phyloP scores from a whole-genome alignment of 2,113 vertebrate species.

The Hyaena hyaena region DNA sequence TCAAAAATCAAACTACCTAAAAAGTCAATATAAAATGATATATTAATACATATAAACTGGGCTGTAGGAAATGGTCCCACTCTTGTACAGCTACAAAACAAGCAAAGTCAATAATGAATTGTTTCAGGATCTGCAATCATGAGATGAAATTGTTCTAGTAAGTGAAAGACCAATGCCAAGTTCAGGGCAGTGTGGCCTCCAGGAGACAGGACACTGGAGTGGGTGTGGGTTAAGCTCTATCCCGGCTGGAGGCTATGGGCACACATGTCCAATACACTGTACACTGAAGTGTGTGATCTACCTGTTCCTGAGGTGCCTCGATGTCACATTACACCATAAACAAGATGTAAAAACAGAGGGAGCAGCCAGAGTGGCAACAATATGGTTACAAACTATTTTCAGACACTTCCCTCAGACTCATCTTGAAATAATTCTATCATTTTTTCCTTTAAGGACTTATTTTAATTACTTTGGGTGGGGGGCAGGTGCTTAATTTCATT shows the following conservation, averaged over 20 bases:
- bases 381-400: not conserved
- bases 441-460: not conserved
- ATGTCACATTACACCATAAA: too few relatives aligned
- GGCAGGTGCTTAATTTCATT: not conserved
- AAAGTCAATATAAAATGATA: not conserved
- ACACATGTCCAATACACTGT: too few relatives aligned
- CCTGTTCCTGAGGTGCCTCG: too few relatives aligned
- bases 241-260: not conserved
- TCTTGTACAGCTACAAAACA: not conserved
- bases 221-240: not conserved
- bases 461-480: not conserved
- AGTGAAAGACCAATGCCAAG: not conserved
- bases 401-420: not conserved
- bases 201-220: fast-evolving
- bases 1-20: not conserved
- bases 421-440: not conserved
- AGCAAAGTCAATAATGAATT: not conserved
- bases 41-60: not conserved
- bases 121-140: not conserved
- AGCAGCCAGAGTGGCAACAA: not conserved
- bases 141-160: not conserved
- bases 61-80: not conserved
- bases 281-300: too few relatives aligned
- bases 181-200: not conserved
- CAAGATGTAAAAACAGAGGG: not conserved